Percentiles rank a stretch among this genome's conserved stretches.
phyloP scores from a whole-genome alignment of 2,113 vertebrate genomes.

The Nothocercus julius region DNA sequence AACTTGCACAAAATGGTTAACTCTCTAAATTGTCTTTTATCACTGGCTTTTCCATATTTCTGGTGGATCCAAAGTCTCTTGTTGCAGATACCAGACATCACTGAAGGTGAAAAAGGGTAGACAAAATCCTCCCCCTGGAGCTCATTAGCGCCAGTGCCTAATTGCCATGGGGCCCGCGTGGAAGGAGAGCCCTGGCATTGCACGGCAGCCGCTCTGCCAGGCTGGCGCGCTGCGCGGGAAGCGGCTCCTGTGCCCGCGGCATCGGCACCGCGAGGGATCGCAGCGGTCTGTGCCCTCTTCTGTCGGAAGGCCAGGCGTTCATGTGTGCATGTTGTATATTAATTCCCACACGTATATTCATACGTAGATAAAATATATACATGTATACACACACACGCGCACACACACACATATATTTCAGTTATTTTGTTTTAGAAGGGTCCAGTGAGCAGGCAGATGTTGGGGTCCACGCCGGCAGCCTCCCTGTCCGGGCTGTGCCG shows the following conservation, averaged over 20 bases:
- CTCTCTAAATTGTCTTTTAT: not conserved
- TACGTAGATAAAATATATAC: rapidly evolving
- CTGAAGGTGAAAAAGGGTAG: not conserved
- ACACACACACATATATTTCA: not conserved
- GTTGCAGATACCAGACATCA: not conserved
- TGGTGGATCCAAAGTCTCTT: not conserved
- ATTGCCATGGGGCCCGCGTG: conserved; percentile 44
- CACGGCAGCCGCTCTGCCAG: too few relatives aligned
- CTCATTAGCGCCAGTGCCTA: conserved; percentile 45
- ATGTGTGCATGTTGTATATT: not conserved
- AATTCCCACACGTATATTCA: too few relatives aligned
- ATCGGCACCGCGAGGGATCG: not conserved
- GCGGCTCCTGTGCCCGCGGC: too few relatives aligned
- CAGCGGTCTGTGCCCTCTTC: not conserved
- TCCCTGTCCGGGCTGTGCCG: too few relatives aligned
- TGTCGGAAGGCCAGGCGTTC: not conserved
- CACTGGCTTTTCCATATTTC: not conserved
- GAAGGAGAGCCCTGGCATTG: not conserved
- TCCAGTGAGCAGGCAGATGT: too few relatives aligned
- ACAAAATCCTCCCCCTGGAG: not conserved
- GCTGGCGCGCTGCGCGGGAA: too few relatives aligned
- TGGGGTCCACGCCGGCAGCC: too few relatives aligned
- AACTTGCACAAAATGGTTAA: not conserved
- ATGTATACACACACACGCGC: too few relatives aligned
- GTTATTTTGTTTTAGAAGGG: too few relatives aligned